These are phyloP conservation scores for Nomada hirtipes DNA, from an alignment of 2,888 invertebrate species.

Conservation along the genomic window DNA sequence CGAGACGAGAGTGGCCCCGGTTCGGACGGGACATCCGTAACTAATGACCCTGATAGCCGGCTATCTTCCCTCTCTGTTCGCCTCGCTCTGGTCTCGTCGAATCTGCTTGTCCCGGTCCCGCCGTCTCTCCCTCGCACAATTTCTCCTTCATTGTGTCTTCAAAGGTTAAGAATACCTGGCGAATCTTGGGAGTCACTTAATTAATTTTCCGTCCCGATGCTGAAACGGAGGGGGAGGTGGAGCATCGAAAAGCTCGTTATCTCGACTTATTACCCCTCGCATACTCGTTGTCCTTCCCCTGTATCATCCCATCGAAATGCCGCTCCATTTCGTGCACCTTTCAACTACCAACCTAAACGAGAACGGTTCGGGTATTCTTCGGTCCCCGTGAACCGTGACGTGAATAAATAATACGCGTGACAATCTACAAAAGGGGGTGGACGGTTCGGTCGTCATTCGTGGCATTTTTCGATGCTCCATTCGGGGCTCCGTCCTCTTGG, in stretches of 20 bases:
- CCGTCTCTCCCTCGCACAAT: slow-evolving; percentile 62
- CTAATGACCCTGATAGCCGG: slow-evolving; percentile 83
- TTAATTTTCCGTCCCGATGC: slow-evolving; percentile 80
- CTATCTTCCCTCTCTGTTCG: slow-evolving; percentile 65
- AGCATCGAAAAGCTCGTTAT: slow-evolving; percentile 78
- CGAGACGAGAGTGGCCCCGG: slow-evolving; percentile 82
- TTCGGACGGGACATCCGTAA: slow-evolving; percentile 83
- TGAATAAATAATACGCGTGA: slow-evolving; percentile 75
- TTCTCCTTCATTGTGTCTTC: slow-evolving; percentile 75
- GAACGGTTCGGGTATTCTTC: slow-evolving; percentile 69
- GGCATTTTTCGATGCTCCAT: slow-evolving; percentile 62
- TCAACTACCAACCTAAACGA: slow-evolving; percentile 61
- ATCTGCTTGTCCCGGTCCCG: slow-evolving; percentile 22
- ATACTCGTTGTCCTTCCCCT: slow-evolving; percentile 62
- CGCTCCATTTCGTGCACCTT: slow-evolving; percentile 60
- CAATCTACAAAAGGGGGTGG: slow-evolving; percentile 61
- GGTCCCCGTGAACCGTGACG: slow-evolving; percentile 70
- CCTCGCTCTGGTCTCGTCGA: slow-evolving; percentile 43
- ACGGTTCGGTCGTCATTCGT: slow-evolving; percentile 57
- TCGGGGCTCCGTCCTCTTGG: slow-evolving; percentile 51
- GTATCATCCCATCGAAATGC: slow-evolving; percentile 34
- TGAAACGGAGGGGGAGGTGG: slow-evolving; percentile 41
- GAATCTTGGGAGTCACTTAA: slow-evolving; percentile 78
- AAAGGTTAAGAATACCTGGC: slow-evolving; percentile 77
- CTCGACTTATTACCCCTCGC: slow-evolving; percentile 75